Percentiles rank a stretch among this genome's conserved stretches.
These are phyloP conservation scores for Apamea crenata DNA, from an alignment of 2,888 invertebrate species.

Conservation along the genomic window DNA sequence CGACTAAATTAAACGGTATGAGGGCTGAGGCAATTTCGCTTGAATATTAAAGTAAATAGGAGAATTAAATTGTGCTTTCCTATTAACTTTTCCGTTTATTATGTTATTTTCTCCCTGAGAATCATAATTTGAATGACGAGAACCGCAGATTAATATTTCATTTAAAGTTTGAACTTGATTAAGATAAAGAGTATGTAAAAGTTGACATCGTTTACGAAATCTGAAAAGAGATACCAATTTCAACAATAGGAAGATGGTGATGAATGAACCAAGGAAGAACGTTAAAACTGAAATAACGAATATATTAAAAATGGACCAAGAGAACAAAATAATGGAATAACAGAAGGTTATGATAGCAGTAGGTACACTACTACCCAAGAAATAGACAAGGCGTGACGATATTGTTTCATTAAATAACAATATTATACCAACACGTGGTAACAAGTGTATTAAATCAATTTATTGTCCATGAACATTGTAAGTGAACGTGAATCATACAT, in stretches of 20 bases:
- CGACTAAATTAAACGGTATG: slow-evolving; percentile 36
- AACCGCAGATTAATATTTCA: background rate
- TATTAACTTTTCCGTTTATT: background rate
- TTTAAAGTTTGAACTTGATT: too few species aligned
- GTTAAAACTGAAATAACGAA: background rate
- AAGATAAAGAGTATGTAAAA: background rate
- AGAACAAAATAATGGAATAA: background rate
- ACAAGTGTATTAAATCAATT: slow-evolving; percentile 15
- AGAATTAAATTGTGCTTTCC: slow-evolving; percentile 16
- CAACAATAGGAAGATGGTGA: background rate
- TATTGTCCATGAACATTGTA: slow-evolving; percentile 31
- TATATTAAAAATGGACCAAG: too few species aligned
- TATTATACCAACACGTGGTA: slow-evolving; percentile 44
- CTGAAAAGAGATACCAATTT: background rate
- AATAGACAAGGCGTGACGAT: background rate
- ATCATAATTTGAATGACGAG: background rate
- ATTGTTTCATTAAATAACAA: slow-evolving; percentile 23
- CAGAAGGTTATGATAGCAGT: background rate
- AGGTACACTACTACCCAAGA: background rate
- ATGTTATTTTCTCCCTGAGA: background rate
- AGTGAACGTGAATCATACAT: slow-evolving; percentile 49
- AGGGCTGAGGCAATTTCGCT: slow-evolving; percentile 27
- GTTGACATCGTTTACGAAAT: background rate
- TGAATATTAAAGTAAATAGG: slow-evolving; percentile 33
- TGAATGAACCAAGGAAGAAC: background rate